These are phyloP conservation scores for Morpho deidamia DNA, from an alignment of 2,888 invertebrate species.

Conservation along the genomic window DNA sequence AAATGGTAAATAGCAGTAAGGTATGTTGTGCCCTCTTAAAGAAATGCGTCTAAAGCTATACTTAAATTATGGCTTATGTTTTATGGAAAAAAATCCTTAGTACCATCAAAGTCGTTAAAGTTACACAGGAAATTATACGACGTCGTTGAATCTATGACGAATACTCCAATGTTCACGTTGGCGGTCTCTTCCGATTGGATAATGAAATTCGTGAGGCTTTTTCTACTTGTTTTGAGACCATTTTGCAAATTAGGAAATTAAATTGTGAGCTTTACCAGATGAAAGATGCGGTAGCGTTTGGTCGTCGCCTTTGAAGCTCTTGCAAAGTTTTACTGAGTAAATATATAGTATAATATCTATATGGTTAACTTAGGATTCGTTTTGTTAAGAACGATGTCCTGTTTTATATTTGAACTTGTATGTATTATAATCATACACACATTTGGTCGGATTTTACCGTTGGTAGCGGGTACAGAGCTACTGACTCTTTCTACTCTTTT, in stretches of 20 bases:
- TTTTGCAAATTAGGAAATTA: slow-evolving; percentile 75
- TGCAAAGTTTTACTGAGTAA: background rate
- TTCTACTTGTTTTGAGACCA: slow-evolving; percentile 50
- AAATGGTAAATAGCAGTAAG: no score
- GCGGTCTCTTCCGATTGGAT: slow-evolving; percentile 70
- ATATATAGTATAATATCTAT: no score
- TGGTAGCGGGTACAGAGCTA: no score
- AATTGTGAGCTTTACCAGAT: slow-evolving; percentile 50
- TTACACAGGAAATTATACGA: slow-evolving; percentile 69
- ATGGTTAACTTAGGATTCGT: no score
- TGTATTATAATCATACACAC: no score
- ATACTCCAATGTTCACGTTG: slow-evolving; percentile 54
- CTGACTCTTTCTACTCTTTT: no score
- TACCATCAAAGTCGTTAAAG: slow-evolving; percentile 60
- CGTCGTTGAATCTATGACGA: slow-evolving; percentile 51
- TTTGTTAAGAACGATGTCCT: no score
- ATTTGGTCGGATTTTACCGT: no score
- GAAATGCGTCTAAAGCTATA: no score
- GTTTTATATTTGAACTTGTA: no score
- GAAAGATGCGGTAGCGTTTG: slow-evolving; percentile 56
- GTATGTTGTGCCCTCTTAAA: no score
- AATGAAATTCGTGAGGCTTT: slow-evolving; percentile 60
- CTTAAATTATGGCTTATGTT: no score
- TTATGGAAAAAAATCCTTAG: slow-evolving; percentile 1
- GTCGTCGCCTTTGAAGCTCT: background rate